Evolutionary conservation across 1,140 invertebrate genomes (phyloP).

Genomic region (Steinernema khuongi): DNA sequence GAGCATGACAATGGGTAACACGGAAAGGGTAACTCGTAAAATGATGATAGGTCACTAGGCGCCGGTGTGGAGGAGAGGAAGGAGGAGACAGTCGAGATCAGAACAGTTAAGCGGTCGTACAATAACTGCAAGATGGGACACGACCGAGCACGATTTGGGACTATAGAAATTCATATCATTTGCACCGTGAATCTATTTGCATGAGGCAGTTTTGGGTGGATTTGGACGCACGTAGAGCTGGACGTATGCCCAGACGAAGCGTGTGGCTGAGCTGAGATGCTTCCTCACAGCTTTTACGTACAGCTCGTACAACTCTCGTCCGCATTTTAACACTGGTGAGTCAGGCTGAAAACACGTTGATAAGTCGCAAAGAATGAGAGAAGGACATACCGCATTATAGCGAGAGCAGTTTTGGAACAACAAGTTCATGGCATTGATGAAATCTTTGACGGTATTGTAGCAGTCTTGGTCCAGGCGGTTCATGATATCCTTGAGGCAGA

Average conservation of each 20-base stretch:
- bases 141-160: background rate
- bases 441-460: background rate
- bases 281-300: slow-evolving; percentile 6
- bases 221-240: slow-evolving; percentile 2
- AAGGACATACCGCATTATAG: background rate
- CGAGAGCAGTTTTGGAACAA: slow-evolving; percentile 2
- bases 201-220: background rate
- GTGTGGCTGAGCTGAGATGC: background rate
- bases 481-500: background rate
- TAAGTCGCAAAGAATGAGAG: background rate
- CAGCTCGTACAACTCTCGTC: background rate
- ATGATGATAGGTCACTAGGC: too few species aligned
- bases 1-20: too few species aligned
- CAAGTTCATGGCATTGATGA: background rate
- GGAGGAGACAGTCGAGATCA: too few species aligned
- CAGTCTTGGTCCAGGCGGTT: background rate
- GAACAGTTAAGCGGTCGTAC: background rate
- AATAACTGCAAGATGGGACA: background rate
- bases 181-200: background rate
- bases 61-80: too few species aligned
- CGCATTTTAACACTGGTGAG: background rate
- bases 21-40: too few species aligned
- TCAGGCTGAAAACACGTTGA: background rate
- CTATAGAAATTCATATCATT: background rate
- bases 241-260: background rate